Evolutionary conservation across 2,888 invertebrate species (phyloP).

Genomic region (Dolichomitus sp.): DNA sequence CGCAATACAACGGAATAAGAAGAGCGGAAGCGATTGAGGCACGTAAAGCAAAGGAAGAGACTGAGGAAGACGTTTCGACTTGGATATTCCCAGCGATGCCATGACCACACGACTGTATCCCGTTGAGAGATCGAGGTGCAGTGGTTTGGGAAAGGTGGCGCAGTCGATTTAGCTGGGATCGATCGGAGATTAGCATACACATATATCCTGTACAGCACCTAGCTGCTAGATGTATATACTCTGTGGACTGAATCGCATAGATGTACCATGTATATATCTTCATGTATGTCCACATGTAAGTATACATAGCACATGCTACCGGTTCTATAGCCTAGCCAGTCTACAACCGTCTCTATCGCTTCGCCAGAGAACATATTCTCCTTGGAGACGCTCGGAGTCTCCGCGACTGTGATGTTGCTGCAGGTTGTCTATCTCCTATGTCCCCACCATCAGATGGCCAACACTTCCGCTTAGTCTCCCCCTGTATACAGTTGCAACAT

Average conservation of each 20-base stretch:
- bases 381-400: constrained; percentile 52
- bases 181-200: constrained; percentile 40
- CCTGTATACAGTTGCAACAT: constrained; percentile 40
- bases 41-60: constrained; percentile 5
- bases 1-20: neutral
- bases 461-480: constrained; percentile 46
- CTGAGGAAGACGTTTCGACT: constrained; percentile 5
- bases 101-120: constrained; percentile 18
- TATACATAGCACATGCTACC: constrained; percentile 32
- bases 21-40: neutral
- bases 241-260: constrained; percentile 26
- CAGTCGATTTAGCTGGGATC: constrained; percentile 46
- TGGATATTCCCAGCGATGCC: constrained; percentile 3
- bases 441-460: constrained; percentile 38
- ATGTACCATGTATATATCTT: constrained; percentile 47
- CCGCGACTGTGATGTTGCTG: constrained; percentile 50
- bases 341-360: constrained; percentile 42
- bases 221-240: constrained; percentile 15
- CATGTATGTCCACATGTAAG: constrained; percentile 48
- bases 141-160: constrained; percentile 26
- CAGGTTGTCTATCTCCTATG: constrained; percentile 45
- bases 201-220: constrained; percentile 12
- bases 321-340: constrained; percentile 11
- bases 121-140: constrained; percentile 37
- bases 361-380: constrained; percentile 47